These are phyloP conservation scores for Xiphias gladius DNA, from an alignment of 2,113 vertebrate species.

Conservation along the genomic window DNA sequence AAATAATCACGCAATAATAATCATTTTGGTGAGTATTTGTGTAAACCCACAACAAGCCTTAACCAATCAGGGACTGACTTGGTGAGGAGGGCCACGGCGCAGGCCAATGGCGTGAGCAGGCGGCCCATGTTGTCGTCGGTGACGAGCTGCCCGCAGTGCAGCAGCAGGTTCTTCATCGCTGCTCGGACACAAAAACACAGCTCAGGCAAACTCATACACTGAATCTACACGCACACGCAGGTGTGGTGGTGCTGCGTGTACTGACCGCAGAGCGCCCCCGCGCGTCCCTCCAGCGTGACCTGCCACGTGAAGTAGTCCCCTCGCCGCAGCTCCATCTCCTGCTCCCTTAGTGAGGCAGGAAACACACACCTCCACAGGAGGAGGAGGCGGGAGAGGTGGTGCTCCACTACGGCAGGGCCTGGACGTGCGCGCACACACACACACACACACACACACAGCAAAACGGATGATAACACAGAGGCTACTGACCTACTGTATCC, in stretches of 20 bases:
- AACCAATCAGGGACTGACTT: conserved; percentile 85
- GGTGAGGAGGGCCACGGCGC: conserved; percentile 89
- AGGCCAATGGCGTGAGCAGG: conserved; percentile 89
- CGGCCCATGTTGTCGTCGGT: conserved; percentile 89
- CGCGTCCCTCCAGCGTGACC: conserved; percentile 93
- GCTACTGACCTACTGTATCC: too few relatives aligned
- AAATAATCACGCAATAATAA: too few relatives aligned
- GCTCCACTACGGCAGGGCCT: conserved; percentile 91
- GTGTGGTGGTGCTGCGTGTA: background rate
- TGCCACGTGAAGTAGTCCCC: conserved; percentile 98
- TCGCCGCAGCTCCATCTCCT: conserved; percentile 90
- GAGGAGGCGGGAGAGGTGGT: conserved; percentile 89
- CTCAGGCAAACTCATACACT: background rate
- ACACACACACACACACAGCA: conserved; percentile 9
- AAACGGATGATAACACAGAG: background rate
- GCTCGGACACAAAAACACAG: conserved; percentile 35
- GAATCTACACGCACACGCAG: background rate
- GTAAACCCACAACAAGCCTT: background rate
- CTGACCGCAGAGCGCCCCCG: conserved; percentile 93
- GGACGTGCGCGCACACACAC: conserved; percentile 43
- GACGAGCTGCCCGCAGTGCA: conserved; percentile 89
- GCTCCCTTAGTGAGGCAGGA: conserved; percentile 89
- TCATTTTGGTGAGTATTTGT: too few relatives aligned
- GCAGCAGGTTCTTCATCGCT: conserved; percentile 92
- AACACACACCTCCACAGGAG: conserved; percentile 93